Percentiles rank a stretch among this genome's conserved stretches.
These are phyloP conservation scores for Caenorhabditis becei DNA, from an alignment of 2,888 invertebrate species.

Conservation along the genomic window DNA sequence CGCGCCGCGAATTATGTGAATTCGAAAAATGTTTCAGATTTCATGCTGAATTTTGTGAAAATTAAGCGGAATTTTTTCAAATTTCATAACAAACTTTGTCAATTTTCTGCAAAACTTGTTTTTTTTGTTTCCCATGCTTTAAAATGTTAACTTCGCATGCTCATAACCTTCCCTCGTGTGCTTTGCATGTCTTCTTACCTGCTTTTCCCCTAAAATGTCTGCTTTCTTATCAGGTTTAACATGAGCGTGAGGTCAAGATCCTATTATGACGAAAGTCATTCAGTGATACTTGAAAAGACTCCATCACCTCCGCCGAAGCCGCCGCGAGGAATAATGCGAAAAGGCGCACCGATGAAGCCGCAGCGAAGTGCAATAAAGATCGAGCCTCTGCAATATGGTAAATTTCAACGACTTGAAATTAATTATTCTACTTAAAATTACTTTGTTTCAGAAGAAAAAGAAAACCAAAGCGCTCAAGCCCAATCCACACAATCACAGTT, in stretches of 20 bases:
- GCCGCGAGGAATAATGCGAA: constrained; percentile 50
- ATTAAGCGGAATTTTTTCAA: too few relatives aligned
- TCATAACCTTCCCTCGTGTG: neutral
- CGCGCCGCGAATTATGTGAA: constrained; percentile 21
- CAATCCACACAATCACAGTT: constrained; percentile 46
- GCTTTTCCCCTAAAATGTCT: constrained; percentile 26
- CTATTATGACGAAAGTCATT: constrained; percentile 39
- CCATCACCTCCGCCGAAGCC: constrained; percentile 61
- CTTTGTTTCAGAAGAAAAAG: constrained; percentile 48
- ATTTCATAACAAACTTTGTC: neutral
- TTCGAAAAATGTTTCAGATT: constrained; percentile 23
- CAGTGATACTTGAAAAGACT: constrained; percentile 36
- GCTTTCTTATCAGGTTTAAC: constrained; percentile 28
- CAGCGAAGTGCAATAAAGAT: constrained; percentile 50
- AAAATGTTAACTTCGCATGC: neutral
- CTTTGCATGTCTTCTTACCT: neutral
- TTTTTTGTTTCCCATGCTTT: neutral
- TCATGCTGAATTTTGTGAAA: neutral
- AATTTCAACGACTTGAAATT: too few relatives aligned
- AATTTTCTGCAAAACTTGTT: too few relatives aligned
- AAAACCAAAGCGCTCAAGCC: constrained; percentile 30
- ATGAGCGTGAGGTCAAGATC: constrained; percentile 33
- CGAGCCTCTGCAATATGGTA: constrained; percentile 47
- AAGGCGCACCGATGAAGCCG: constrained; percentile 61
- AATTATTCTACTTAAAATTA: too few relatives aligned